Evolutionary conservation across 2,797 vertebrate genomes (phyloP).

Genomic region (Gadopsis marmoratus): DNA sequence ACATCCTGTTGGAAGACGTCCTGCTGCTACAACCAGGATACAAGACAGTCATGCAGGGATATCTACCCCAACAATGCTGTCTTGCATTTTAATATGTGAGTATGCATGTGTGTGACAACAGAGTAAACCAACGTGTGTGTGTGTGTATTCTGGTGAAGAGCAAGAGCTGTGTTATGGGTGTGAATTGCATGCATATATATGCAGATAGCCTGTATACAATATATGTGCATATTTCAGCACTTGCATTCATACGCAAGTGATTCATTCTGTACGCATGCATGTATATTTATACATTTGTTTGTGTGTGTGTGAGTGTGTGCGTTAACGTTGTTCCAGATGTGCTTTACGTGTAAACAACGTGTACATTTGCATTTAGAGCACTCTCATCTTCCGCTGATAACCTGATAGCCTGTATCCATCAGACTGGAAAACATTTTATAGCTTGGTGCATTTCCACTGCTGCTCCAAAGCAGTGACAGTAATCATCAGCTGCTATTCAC

Average conservation of each 20-base stretch:
- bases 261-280: background rate
- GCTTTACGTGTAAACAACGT: slow-evolving; percentile 42
- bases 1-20: slow-evolving; percentile 15
- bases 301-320: slow-evolving; percentile 7
- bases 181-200: slow-evolving; percentile 14
- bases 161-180: background rate
- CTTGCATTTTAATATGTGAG: slow-evolving; percentile 41
- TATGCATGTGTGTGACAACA: slow-evolving; percentile 10
- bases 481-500: slow-evolving; percentile 35
- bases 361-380: slow-evolving; percentile 67
- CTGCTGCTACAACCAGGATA: slow-evolving; percentile 45
- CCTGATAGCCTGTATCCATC: slow-evolving; percentile 37
- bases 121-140: slow-evolving; percentile 27
- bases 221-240: slow-evolving; percentile 3
- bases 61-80: slow-evolving; percentile 31
- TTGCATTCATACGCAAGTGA: background rate
- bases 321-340: slow-evolving; percentile 27
- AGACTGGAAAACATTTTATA: slow-evolving; percentile 37
- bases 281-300: background rate
- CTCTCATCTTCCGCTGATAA: slow-evolving; percentile 48
- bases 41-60: slow-evolving; percentile 24
- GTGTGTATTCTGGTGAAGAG: slow-evolving; percentile 3
- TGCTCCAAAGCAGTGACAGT: slow-evolving; percentile 23
- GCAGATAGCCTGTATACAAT: background rate
- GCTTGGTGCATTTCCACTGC: slow-evolving; percentile 34